Evolutionary conservation across 2,113 vertebrate species (phyloP), one percentile per base, ranked within the genome.

Genomic region (Engystomops pustulosus): DNA sequence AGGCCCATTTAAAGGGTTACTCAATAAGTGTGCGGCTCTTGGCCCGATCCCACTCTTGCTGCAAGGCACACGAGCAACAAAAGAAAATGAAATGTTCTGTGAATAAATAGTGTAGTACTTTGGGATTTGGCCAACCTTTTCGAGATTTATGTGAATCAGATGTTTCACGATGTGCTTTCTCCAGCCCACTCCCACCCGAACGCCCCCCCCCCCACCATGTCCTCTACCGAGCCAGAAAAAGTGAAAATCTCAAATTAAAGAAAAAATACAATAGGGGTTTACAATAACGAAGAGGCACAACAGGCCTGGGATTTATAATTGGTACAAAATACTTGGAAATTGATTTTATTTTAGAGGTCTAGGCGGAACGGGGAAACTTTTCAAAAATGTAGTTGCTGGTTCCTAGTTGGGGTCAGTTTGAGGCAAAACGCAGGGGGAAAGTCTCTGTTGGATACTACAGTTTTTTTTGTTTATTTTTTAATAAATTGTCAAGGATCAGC

Each of bases 1-100:
- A 68, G 34, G n/a, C 44, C 25, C 25, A 38, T 67, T 76, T 62
- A 83, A 32, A 62, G 34, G 47, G 71, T 84, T 84, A 84, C 71
- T 76, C 81, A 84, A 84, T 84, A 84, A 76, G 53, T 77, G 81
- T 53, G 44, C 81, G 72, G 81, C 67, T 84, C 62, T 84, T 84
- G 81, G 81, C 81, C 34, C 7, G 7, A 17, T 47, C 1, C 14
- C 7, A 7, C 20, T 83, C 55, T 83, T 76, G 81, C 81, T 83
- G 81, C 71, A 25, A 77, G 81, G 58, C 81, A 77, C 81, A 76
- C 72, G 72, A 84, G 69, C 53, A 76, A 67, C 49, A 55, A 58
- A 82, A 82, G 44, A 83, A 76, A 76, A 84, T 65, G 23, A 84
- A 77, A 65, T 62, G 72, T 67, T 68, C 71, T 49, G 60, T 25